phyloP scores from a whole-genome alignment of 1,140 invertebrate genomes.

The Hirudo medicinalis region DNA sequence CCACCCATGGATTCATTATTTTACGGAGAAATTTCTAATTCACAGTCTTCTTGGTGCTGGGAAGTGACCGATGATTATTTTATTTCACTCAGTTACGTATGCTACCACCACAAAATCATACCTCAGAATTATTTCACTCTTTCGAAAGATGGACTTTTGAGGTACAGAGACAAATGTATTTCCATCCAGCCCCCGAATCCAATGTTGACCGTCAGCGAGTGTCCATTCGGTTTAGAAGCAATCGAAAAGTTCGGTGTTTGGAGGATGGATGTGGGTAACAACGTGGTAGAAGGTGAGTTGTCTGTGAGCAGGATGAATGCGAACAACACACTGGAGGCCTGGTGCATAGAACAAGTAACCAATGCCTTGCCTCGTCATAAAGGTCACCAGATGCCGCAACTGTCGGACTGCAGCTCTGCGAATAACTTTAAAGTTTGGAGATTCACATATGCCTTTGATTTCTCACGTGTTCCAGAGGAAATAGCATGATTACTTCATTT shows the following conservation, averaged over 20 bases:
- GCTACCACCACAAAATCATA: conserved; percentile 23
- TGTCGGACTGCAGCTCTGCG: conserved; percentile 1
- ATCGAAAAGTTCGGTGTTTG: conserved; percentile 19
- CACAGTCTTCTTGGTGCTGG: conserved; percentile 21
- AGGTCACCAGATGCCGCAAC: conserved; percentile 22
- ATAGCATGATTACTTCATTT: background rate
- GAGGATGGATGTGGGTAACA: conserved; percentile 10
- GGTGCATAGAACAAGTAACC: conserved; percentile 20
- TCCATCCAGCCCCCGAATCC: conserved; percentile 10
- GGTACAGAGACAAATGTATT: conserved; percentile 23
- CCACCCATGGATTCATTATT: conserved; percentile 23
- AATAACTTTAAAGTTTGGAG: conserved; percentile 18
- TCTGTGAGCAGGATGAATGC: background rate
- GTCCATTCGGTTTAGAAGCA: conserved; percentile 12
- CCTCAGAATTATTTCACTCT: conserved; percentile 25
- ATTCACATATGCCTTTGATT: conserved; percentile 23
- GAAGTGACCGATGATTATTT: conserved; percentile 22
- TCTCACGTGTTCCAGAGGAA: conserved; percentile 1
- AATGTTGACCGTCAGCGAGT: conserved; percentile 15
- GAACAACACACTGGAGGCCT: conserved; percentile 7
- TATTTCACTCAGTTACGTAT: conserved; percentile 23
- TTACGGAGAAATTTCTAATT: conserved; percentile 25
- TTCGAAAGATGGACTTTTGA: conserved; percentile 18
- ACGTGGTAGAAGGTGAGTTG: conserved; percentile 8
- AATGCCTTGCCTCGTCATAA: conserved; percentile 16